A percentile compares a stretch with the other conserved stretches of the same genome.
These are phyloP conservation scores for Aegithalos caudatus DNA, from an alignment of 2,113 vertebrate genomes.

Conservation along the genomic window DNA sequence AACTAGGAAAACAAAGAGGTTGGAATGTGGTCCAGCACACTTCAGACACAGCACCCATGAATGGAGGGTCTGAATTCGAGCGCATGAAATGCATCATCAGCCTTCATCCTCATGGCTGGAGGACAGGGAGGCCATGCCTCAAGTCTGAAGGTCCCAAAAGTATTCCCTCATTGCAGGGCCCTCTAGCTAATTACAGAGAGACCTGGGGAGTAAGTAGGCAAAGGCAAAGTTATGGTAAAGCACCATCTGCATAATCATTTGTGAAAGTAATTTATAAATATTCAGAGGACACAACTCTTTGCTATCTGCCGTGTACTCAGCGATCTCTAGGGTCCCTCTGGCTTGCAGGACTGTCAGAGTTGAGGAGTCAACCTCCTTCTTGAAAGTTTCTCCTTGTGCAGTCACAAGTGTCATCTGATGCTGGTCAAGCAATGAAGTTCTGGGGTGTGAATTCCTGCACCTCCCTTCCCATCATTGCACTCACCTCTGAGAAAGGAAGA, in stretches of 20 bases:
- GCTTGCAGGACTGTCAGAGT: background rate
- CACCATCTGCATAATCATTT: background rate
- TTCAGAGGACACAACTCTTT: background rate
- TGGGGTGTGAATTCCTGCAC: background rate
- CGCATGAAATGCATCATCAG: background rate
- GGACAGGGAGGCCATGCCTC: background rate
- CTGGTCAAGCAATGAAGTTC: background rate
- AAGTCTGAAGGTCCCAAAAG: background rate
- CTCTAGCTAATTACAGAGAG: background rate
- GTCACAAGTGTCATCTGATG: background rate
- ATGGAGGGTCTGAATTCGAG: accelerated
- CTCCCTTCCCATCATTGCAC: background rate
- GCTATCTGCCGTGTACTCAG: background rate
- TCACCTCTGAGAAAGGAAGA: background rate
- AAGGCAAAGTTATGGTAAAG: background rate
- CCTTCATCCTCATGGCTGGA: background rate
- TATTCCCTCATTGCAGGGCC: background rate
- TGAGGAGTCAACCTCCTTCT: background rate
- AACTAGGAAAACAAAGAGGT: background rate
- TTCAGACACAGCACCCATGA: accelerated
- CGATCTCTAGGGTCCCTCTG: background rate
- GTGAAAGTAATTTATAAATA: background rate
- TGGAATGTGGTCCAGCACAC: background rate
- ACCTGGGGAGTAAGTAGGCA: background rate
- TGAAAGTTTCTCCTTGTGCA: background rate